Evolutionary conservation across 2,888 invertebrate genomes (phyloP).

Genomic region (Ernsta delagoae): DNA sequence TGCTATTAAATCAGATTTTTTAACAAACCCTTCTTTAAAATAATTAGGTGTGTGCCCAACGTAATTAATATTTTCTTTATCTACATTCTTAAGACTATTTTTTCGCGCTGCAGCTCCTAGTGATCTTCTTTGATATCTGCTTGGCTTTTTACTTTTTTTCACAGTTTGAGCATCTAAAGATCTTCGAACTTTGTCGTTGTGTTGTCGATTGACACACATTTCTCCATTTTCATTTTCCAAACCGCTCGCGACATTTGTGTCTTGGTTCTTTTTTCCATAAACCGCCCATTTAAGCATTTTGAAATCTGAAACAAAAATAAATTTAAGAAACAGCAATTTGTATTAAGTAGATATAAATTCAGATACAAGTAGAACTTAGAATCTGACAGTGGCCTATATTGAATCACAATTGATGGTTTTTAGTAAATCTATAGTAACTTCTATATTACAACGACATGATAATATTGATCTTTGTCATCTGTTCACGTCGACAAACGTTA

Average conservation of each 20-base stretch:
- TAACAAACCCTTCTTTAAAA: slow-evolving; percentile 58
- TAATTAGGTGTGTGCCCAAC: slow-evolving; percentile 85
- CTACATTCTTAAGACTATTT: slow-evolving; percentile 62
- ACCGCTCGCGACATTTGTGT: slow-evolving; percentile 54
- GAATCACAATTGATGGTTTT: too few species aligned
- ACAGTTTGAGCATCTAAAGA: slow-evolving; percentile 73
- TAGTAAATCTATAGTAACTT: too few species aligned
- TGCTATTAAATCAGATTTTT: too few species aligned
- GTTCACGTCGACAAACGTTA: too few species aligned
- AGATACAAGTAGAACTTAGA: too few species aligned
- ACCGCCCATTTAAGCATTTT: slow-evolving; percentile 88
- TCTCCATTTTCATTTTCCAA: slow-evolving; percentile 53
- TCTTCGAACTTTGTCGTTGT: slow-evolving; percentile 59
- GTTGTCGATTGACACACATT: slow-evolving; percentile 53
- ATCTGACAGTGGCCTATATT: too few species aligned
- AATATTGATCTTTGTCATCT: too few species aligned
- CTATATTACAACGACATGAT: too few species aligned
- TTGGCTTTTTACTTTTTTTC: slow-evolving; percentile 77
- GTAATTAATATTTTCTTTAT: slow-evolving; percentile 80
- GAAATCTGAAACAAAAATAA: slow-evolving; percentile 61
- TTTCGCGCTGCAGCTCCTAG: slow-evolving; percentile 70
- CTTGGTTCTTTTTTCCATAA: slow-evolving; percentile 76
- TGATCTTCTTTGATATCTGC: slow-evolving; percentile 76
- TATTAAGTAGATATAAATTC: too few species aligned
- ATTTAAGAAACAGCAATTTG: too few species aligned